Evolutionary conservation across 2,113 vertebrate genomes (phyloP).

Genomic region (Hypanus sabinus): DNA sequence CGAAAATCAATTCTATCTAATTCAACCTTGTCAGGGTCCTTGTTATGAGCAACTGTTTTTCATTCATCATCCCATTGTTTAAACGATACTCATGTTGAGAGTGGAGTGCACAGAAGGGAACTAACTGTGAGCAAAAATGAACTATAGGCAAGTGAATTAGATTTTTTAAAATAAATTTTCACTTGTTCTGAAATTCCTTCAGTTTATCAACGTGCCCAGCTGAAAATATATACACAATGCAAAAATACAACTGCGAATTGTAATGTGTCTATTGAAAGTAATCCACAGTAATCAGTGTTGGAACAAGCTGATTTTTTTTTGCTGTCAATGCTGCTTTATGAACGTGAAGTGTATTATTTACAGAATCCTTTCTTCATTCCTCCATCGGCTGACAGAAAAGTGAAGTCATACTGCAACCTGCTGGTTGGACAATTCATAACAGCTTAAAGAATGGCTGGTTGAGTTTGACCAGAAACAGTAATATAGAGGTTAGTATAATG

Average conservation of each 20-base stretch:
- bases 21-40: neutral
- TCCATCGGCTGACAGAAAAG: neutral
- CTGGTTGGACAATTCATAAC: neutral
- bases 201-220: neutral
- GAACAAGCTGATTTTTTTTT: slow-evolving; percentile 11
- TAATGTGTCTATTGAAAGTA: slow-evolving; percentile 5
- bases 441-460: neutral
- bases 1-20: neutral
- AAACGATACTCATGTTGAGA: neutral
- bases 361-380: neutral
- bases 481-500: too few relatives aligned
- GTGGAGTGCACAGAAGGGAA: neutral
- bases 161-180: neutral
- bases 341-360: slow-evolving; percentile 22
- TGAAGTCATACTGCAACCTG: slow-evolving; percentile 28
- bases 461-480: neutral
- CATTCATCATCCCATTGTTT: neutral
- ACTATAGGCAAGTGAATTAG: neutral
- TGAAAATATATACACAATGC: neutral
- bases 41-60: too few relatives aligned
- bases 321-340: neutral
- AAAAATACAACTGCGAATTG: neutral
- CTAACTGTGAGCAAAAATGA: neutral
- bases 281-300: neutral
- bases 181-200: neutral